Percentiles rank a stretch among this genome's conserved stretches.
Evolutionary conservation across 2,113 vertebrate species (phyloP).

Genomic region (Eudyptes chrysolophus): DNA sequence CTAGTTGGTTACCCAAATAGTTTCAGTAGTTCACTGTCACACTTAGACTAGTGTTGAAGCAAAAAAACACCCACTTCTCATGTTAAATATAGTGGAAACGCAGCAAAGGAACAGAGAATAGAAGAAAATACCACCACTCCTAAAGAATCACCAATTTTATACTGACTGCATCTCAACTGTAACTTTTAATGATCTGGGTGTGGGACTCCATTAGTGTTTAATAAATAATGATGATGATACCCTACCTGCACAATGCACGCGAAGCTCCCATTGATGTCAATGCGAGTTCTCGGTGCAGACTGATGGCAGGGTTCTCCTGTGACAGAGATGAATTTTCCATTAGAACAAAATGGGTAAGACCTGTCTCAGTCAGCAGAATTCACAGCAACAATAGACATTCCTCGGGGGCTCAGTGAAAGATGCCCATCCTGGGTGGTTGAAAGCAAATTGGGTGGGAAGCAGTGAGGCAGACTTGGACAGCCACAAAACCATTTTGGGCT

Average conservation of each 20-base stretch:
- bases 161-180: not conserved
- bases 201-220: conserved; percentile 39
- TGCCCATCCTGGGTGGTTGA: not conserved
- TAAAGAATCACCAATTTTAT: not conserved
- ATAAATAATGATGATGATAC: conserved; percentile 51
- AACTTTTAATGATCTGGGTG: not conserved
- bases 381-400: conserved; percentile 14
- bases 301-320: conserved; percentile 35
- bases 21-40: not conserved
- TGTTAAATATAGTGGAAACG: not conserved
- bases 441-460: conserved; percentile 29
- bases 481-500: not conserved
- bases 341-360: conserved; percentile 53
- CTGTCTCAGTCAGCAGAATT: conserved; percentile 55
- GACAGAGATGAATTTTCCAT: conserved; percentile 60
- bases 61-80: not conserved
- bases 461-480: not conserved
- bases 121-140: not conserved
- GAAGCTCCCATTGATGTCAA: not conserved
- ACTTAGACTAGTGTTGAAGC: not conserved
- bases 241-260: not conserved
- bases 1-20: not conserved
- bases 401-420: not conserved
- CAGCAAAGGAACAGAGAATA: not conserved
- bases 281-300: not conserved